Evolutionary conservation across 1,140 invertebrate genomes (phyloP).

Genomic region (Pentalonia nigronervosa): DNA sequence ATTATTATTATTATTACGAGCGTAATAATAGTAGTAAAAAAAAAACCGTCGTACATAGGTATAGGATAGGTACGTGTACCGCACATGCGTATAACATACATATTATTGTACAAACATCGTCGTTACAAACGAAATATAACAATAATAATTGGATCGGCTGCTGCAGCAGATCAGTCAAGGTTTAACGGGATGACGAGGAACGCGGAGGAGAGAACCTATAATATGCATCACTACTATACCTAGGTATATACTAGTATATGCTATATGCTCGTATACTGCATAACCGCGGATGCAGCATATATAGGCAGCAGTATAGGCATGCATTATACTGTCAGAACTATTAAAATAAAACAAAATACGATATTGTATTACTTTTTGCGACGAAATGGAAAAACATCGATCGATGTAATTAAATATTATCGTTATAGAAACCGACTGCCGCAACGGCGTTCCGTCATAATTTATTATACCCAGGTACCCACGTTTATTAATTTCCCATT

Average conservation of each 20-base stretch:
- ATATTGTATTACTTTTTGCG: not conserved
- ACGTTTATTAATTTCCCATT: not conserved
- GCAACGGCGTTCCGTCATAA: not conserved
- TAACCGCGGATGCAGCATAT: not conserved
- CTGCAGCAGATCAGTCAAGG: not conserved
- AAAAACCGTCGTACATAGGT: not conserved
- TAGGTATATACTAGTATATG: not conserved
- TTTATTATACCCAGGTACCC: not conserved
- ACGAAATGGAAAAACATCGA: not conserved
- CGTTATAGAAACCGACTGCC: not conserved
- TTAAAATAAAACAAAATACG: not conserved
- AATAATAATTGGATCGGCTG: conserved; percentile 10
- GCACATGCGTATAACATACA: not conserved
- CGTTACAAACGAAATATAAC: conserved; percentile 18
- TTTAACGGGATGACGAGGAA: not conserved
- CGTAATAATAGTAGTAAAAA: not conserved
- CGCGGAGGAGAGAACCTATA: not conserved
- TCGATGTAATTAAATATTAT: not conserved
- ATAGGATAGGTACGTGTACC: too few species aligned
- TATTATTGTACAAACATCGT: not conserved
- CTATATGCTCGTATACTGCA: not conserved
- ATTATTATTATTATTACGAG: not conserved
- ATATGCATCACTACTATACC: not conserved
- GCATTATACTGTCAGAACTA: not conserved
- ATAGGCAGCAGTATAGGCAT: too few species aligned